Evolutionary conservation across 2,888 invertebrate species (phyloP).

Genomic region (Geophilus truncorum): DNA sequence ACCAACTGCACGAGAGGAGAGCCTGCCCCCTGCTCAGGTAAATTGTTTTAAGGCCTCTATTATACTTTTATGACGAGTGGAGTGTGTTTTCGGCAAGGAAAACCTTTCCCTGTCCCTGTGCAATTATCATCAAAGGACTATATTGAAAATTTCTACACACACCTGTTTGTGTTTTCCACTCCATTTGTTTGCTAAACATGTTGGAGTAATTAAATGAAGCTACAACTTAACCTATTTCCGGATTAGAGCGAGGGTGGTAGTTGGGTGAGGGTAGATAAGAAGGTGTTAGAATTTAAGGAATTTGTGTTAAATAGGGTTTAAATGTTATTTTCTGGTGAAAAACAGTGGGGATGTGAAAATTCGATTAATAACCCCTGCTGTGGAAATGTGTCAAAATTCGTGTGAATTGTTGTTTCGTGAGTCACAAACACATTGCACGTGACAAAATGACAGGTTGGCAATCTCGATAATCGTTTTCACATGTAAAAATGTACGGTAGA

Average conservation of each 20-base stretch:
- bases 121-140: not conserved
- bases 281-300: not conserved
- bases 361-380: too few relatives aligned
- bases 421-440: too few relatives aligned
- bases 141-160: not conserved
- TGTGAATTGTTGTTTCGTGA: too few relatives aligned
- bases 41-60: conserved; percentile 20
- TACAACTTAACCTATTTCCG: not conserved
- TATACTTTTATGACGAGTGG: not conserved
- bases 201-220: not conserved
- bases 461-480: too few relatives aligned
- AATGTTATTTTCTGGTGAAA: too few relatives aligned
- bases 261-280: not conserved
- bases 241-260: not conserved
- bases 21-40: not conserved
- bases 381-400: too few relatives aligned
- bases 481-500: too few relatives aligned
- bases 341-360: too few relatives aligned
- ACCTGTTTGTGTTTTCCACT: not conserved
- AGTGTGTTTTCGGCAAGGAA: not conserved
- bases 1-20: not conserved
- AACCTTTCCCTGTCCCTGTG: not conserved
- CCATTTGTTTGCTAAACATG: not conserved
- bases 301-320: too few relatives aligned
- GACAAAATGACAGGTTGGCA: too few relatives aligned